Base-by-base conservation (phyloP, 2,113 vertebrate genomes). In the Dolichallabes microphthalmus region DNA sequence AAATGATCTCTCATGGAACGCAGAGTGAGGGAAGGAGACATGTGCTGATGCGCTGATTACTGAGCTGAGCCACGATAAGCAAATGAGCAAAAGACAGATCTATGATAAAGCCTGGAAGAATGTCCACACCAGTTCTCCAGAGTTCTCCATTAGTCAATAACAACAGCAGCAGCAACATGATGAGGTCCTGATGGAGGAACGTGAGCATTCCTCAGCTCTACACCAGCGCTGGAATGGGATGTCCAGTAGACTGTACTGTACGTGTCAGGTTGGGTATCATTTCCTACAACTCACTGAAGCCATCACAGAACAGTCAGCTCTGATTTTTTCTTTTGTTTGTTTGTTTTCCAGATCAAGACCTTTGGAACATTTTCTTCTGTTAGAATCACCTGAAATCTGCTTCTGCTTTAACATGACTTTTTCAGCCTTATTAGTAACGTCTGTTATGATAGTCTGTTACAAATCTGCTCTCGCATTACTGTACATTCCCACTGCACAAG, bases 11-110 rank as follows among this genome's bases (percentile, higher is more conserved):
- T 10, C 8, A 52, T 58, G 52, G n/a, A 79, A 66, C 57, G 25
- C 27, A 39, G 6, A 82, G 52, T 25, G 20, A 82, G 53, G 57
- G 32, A 75, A 75, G 53, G 85, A 63, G 68, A 86, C 27, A 25
- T 30, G n/a, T 73, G 57, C n/a, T 13, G 69, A 66, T 58, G 20
- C 20, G 3, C 57, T 80, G 71, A 68, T 73, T 58, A 57, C 52
- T 58, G 81, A 73, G 12, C 12, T 57, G 50, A 57, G 53, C 53
- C 58, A 58, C 78, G 63, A 45, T 20, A 79, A 79, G 58, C 0
- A 9, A 78, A 22, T 15, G 5, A 63, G 78, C 58, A 15, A 63
- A 80, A 63, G 12, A 45, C 7, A 0, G 57, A 60, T 39, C 32
- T 9, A 61, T 45, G 22, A 81, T n/a, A 66, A 52, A 45, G 4